These are phyloP conservation scores for Melolontha melolontha DNA, from an alignment of 2,888 invertebrate genomes.

Conservation along the genomic window DNA sequence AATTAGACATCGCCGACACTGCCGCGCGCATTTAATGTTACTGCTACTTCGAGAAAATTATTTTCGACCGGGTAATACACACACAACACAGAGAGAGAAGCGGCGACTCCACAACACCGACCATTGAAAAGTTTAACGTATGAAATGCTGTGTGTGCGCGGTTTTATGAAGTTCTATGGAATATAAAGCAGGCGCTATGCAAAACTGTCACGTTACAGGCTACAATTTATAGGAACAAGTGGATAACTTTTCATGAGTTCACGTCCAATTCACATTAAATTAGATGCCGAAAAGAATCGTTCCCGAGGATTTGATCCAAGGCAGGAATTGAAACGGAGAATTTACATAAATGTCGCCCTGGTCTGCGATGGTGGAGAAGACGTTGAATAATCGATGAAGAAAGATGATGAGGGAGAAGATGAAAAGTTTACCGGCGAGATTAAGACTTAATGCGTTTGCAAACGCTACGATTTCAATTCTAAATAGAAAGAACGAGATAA, in stretches of 20 bases:
- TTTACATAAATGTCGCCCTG: constrained; percentile 3
- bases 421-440: too few relatives aligned
- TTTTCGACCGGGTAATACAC: too few relatives aligned
- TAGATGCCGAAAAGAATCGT: constrained; percentile 57
- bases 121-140: background rate
- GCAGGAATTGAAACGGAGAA: constrained; percentile 2
- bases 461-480: too few relatives aligned
- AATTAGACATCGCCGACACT: constrained; percentile 10
- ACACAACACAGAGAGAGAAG: too few relatives aligned
- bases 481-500: too few relatives aligned
- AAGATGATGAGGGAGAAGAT: too few relatives aligned
- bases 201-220: constrained; percentile 60
- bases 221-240: constrained; percentile 63
- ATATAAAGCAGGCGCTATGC: constrained; percentile 54
- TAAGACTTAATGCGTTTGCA: too few relatives aligned
- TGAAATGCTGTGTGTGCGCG: constrained; percentile 35
- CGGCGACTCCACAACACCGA: too few relatives aligned
- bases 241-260: constrained; percentile 62
- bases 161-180: constrained; percentile 54
- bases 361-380: too few relatives aligned
- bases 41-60: background rate
- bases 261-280: constrained; percentile 60
- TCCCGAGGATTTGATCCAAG: constrained; percentile 28
- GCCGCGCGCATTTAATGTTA: background rate
- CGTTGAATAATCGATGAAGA: too few relatives aligned